Base-by-base conservation (phyloP, 1,140 invertebrate species). In the Holotrichia oblita region DNA sequence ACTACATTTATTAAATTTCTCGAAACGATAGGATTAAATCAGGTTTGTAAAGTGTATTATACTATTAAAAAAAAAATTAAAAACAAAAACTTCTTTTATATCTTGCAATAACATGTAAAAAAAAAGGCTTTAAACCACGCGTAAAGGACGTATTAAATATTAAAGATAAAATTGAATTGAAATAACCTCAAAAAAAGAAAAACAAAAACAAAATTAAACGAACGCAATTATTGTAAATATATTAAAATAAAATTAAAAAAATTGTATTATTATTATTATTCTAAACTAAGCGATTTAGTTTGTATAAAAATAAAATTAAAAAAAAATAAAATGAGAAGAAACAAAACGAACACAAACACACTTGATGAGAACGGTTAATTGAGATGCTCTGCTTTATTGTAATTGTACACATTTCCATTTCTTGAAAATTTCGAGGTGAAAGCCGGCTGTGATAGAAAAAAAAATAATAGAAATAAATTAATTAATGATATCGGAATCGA, bases 401-500 rank as follows among this genome's bases (percentile, higher is more conserved):
- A 48, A 48, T 10, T 14, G n/a, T 0, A 9, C 4, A 48, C 1
- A 48, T n/a, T 48, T 12, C n/a, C n/a, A 3, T 48, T n/a, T 48
- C 44, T 48, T 48, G 42, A 48, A 48, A 48, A 41, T 10, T 48
- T 9, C 3, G 44, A 10, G 8, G 12, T 48, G 3, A 48, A 48
- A 48, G 44, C 12, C 7, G 44, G 7, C 12, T 48, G 12, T 3
- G 44, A 6, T 14, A 14, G 3, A 12, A 48, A 48, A 48, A 0
- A 42, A 42, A 7, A 42, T n/a, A n/a, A 48, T 48, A 48, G 12
- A 34, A 40, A 75, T 55, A 59, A 41, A 69, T 7, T 22, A 76
- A 8, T 77, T 40, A 61, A 42, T n/a, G n/a, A n/a, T n/a, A n/a
- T n/a, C n/a, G n/a, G n/a, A n/a, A 24, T 34, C 73, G 14, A 64